Base-by-base conservation (phyloP, 2,888 invertebrate genomes). In the Leptopilina myrica region DNA sequence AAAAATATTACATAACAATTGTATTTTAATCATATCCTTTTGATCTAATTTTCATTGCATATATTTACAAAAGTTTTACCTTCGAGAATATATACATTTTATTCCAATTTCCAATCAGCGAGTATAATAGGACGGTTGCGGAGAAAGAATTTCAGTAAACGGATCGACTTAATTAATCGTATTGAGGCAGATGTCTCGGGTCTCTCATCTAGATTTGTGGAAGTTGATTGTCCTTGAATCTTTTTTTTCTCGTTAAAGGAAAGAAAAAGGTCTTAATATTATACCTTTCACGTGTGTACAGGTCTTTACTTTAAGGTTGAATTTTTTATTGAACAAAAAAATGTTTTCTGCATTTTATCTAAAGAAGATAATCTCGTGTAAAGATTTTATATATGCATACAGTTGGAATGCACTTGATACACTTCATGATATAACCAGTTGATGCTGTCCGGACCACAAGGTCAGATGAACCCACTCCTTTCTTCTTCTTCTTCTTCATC, bases 121-220 rank as follows among this genome's bases (percentile, higher is more conserved):
- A 33, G 33, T 33, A 33, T 33, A 33, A 33, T 33, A 33, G 33
- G 33, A 33, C 33, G 33, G 33, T 33, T 33, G n/a, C n/a, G 33
- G 33, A 33, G 33, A 33, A 33, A 5, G 33, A 33, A 33, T 43
- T 43, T 43, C 43, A 43, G 8, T 43, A 43, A 8, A 43, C 59
- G 40, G 46, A 14, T 69, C 12, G 40, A 46, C 7, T 33, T 64
- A 64, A 76, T 62, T 26, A 43, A 76, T 64, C 76, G 12, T 14
- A 56, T 62, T n/a, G n/a, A 67, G 49, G 67, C 67, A 67, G 15
- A 40, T 65, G 67, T 77, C 65, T 49, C 62, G 15, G 62, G 67
- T 77, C 65, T 49, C 62, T 46, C 33, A 33, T 33, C 59, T 62
- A 15, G 12, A 59, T 59, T 15, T 62, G 15, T 62, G 62, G 62